Evolutionary conservation across 2,797 vertebrate genomes (phyloP).

Genomic region (Phoebastria nigripes): DNA sequence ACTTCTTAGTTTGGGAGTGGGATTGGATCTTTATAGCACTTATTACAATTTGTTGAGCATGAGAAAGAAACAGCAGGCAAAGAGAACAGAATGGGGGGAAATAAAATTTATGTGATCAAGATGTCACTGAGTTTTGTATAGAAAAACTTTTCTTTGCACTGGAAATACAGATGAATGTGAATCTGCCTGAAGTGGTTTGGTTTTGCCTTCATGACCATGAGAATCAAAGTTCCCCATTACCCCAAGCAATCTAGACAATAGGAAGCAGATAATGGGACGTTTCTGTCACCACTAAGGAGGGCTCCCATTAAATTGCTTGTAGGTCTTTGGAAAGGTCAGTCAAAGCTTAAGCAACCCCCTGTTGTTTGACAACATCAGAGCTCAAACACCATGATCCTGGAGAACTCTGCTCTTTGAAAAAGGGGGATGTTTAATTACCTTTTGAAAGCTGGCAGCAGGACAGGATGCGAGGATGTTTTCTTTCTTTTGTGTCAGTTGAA

Average conservation of each 20-base stretch:
- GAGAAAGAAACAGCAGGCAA: not conserved
- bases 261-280: constrained; percentile 65
- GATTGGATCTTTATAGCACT: not conserved
- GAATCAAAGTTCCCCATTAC: not conserved
- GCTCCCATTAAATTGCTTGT: constrained; percentile 34
- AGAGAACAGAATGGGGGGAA: not conserved
- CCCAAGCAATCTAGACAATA: constrained; percentile 43
- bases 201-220: not conserved
- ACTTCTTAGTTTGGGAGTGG: not conserved
- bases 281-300: constrained; percentile 43
- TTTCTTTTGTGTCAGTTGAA: constrained; percentile 73
- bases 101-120: not conserved
- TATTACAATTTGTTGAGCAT: not conserved
- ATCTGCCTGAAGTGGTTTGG: not conserved
- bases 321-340: constrained; percentile 66
- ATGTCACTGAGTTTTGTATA: not conserved
- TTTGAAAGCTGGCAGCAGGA: constrained; percentile 67
- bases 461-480: constrained; percentile 77
- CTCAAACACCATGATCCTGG: constrained; percentile 25
- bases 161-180: not conserved
- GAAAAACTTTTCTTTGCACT: not conserved
- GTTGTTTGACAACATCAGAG: constrained; percentile 68
- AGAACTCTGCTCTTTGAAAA: constrained; percentile 69
- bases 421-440: constrained; percentile 75
- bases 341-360: constrained; percentile 61